Evolutionary conservation across 2,113 vertebrate species (phyloP), one percentile per base, ranked within the genome.

Genomic region (Neotoma lepida): DNA sequence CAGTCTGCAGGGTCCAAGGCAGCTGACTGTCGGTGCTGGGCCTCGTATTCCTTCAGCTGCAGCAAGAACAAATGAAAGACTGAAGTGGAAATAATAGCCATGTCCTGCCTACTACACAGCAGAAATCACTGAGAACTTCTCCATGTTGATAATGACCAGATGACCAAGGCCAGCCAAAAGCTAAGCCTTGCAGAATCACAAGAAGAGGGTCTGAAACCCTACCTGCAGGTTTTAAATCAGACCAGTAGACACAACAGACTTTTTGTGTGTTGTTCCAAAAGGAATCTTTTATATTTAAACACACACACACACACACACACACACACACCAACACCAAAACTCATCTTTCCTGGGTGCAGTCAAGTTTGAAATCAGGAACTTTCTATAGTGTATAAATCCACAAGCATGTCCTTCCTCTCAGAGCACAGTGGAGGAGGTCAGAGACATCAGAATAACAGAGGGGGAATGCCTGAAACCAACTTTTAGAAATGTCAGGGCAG

Each of bases 31-130:
- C 99, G 99, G 98, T 98, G 99, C 97, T 99, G 99, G 46, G 98
- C 98, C 98, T 99, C 99, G 96, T 99, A 99, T 93, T 99, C 99
- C 98, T 99, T 99, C 98, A 99, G 99, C 99, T 99, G 98, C 98
- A 98, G 98, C 98, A 97, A 98, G 66, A 96, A 90, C 90, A 97
- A 68, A 96, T 0, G 1, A 22, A 70, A 91, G 68, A 51, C 0
- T 89, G 74, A 71, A 4, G 5, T 4, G 30, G 80, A 85, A 74
- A 58, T 9, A 22, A 33, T 0, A 4, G 39, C 51, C 51, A 9
- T 0, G 8, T 0, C 0, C n/a, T 6, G 26, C 33, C 35, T 39
- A 7, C 30, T 12, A 8, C 8, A 44, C 12, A 61, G 78, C n/a
- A 51, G 4, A 51, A 54, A 82, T 41, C 26, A 4, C 66, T 7